Base-by-base conservation (phyloP, 2,888 invertebrate species). In the Caradrina clavipalpis region DNA sequence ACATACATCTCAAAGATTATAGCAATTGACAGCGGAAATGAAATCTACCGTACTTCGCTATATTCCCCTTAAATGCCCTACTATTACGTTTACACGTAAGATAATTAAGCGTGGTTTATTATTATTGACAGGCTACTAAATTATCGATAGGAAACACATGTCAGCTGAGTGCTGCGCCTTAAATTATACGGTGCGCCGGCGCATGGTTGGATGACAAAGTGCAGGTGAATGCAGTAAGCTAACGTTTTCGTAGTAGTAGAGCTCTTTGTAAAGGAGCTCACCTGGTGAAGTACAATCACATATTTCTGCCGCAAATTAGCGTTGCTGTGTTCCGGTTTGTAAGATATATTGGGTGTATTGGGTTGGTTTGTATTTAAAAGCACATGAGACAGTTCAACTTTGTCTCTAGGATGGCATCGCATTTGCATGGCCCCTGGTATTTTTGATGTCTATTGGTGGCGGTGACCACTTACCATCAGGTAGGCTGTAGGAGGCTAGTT, bases 111-210 rank as follows among this genome's bases (percentile, higher is more conserved):
- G 75, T 82, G 74, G 79, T 83, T 86, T 84, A 83, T 86, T 86
- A 85, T 84, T 83, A 85, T 86, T 85, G 86, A 86, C 80, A 75
- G 73, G 39, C 54, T 21, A 71, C 77, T 83, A 80, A 69, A 78
- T 85, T 86, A 85, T 81, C 79, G 73, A 77, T 86, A 81, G 86
- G 86, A 86, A 82, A 81, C 86, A 83, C 76, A 83, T 77, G 84
- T 86, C 85, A 76, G 70, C 58, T 69, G 71, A 72, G 75, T 69
- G 57, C 78, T 76, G 78, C 71, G 71, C 73, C 79, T 85, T 82
- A 86, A 85, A 84, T 86, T 86, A 86, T 75, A 84, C 59, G 53
- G 71, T 74, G 69, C 59, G 26, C 69, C 15, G 19, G 53, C 67
- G 71, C 69, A 69, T 15, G 39, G 55, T 49, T 59, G 19, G n/a